Percentiles rank a stretch among this genome's conserved stretches.
Evolutionary conservation across 1,140 invertebrate genomes (phyloP).

Genomic region (Lepidurus packardi): DNA sequence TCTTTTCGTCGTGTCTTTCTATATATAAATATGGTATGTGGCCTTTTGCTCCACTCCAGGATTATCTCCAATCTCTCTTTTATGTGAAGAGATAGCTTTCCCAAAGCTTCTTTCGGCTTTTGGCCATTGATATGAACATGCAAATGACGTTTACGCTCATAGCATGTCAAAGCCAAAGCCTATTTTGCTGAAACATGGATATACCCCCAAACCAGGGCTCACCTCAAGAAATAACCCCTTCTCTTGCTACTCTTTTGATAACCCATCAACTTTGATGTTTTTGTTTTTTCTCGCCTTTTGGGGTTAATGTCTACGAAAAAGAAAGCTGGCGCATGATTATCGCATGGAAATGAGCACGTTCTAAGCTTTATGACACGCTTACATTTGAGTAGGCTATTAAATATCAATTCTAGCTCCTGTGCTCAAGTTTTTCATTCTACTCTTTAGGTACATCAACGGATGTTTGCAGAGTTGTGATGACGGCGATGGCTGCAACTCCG

Average conservation of each 20-base stretch:
- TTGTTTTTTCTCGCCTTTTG: no score
- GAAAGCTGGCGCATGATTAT: no score
- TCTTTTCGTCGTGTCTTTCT: not conserved
- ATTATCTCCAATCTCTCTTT: not conserved
- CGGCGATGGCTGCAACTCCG: conserved; percentile 70
- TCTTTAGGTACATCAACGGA: conserved; percentile 69
- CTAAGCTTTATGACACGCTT: conserved; percentile 11
- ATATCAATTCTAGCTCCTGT: not conserved
- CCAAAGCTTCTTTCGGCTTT: not conserved
- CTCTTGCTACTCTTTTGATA: not conserved
- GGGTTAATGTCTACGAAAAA: no score
- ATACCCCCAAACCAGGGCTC: not conserved
- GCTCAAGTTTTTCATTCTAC: conserved; percentile 36
- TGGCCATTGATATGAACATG: not conserved
- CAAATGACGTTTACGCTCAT: not conserved
- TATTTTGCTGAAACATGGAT: not conserved
- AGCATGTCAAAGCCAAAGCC: not conserved
- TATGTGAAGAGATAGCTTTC: not conserved
- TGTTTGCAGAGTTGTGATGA: conserved; percentile 83
- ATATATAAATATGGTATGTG: no score
- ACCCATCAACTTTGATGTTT: conserved; percentile 27
- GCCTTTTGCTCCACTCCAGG: no score
- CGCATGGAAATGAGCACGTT: not conserved
- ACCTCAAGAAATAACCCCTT: not conserved
- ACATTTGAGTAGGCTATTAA: conserved; percentile 12